These are phyloP conservation scores for Allolobophora icterica DNA, from an alignment of 2,888 invertebrate genomes.

Conservation along the genomic window DNA sequence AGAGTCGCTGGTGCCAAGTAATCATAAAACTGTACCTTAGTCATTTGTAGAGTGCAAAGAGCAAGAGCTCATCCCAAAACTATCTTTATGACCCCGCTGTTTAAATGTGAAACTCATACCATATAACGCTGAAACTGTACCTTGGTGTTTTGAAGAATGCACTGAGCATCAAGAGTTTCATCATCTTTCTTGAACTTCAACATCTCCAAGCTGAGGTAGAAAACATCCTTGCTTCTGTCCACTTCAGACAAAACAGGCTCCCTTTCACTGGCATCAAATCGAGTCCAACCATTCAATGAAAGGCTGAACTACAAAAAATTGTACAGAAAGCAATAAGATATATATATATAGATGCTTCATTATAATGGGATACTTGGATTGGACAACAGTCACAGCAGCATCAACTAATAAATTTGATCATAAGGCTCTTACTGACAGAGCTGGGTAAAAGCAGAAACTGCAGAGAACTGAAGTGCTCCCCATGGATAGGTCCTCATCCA, in stretches of 20 bases:
- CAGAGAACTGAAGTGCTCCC: too few species aligned
- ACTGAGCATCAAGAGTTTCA: background rate
- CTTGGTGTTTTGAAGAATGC: background rate
- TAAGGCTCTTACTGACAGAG: too few species aligned
- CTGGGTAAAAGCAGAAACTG: too few species aligned
- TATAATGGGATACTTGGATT: background rate
- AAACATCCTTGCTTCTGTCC: background rate
- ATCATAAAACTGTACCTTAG: too few species aligned
- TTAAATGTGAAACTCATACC: background rate
- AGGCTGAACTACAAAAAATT: slow-evolving; percentile 22
- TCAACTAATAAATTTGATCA: too few species aligned
- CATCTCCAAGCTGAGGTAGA: slow-evolving; percentile 8
- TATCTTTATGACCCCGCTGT: background rate
- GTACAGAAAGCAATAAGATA: background rate
- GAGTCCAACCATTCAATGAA: slow-evolving; percentile 30
- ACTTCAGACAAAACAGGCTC: background rate
- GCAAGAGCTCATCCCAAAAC: background rate
- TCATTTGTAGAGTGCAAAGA: too few species aligned
- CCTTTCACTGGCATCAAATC: slow-evolving; percentile 22
- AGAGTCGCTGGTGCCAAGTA: too few species aligned
- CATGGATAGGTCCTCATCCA: too few species aligned
- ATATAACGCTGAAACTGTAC: background rate
- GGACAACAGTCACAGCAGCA: too few species aligned
- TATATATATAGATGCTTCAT: background rate
- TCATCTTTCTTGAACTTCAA: background rate